Evolutionary conservation across 2,797 vertebrate genomes (phyloP).

Genomic region (Halcyon chelicuti): DNA sequence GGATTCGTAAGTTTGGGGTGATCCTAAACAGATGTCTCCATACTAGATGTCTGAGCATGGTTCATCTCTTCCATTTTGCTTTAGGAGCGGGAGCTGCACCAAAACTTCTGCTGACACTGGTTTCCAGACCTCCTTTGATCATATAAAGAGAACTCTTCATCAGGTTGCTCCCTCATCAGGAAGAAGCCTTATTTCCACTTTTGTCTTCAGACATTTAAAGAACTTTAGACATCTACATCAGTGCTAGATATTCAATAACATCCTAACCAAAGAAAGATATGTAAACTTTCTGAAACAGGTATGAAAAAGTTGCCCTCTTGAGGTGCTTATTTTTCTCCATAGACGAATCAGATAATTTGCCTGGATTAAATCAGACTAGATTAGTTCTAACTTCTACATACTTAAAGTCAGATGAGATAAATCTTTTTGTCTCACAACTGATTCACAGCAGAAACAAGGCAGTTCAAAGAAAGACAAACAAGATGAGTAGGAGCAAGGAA

Average conservation of each 20-base stretch:
- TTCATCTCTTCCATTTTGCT: background rate
- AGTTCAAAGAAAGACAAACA: slow-evolving; percentile 45
- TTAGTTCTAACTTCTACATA: background rate
- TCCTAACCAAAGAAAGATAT: background rate
- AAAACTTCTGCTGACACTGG: background rate
- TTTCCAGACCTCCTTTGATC: background rate
- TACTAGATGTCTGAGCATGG: background rate
- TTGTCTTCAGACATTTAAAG: background rate
- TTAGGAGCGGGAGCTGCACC: background rate
- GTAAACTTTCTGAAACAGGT: background rate
- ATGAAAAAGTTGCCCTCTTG: background rate
- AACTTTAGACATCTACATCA: background rate
- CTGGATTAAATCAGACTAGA: background rate
- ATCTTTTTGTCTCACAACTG: background rate
- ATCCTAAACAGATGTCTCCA: background rate
- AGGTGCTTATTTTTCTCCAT: background rate
- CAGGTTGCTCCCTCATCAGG: background rate
- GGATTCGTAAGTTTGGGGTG: background rate
- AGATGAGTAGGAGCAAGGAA: background rate
- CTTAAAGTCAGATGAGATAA: slow-evolving; percentile 19
- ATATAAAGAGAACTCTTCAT: background rate
- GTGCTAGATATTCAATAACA: background rate
- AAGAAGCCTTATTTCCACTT: background rate
- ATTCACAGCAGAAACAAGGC: slow-evolving; percentile 1
- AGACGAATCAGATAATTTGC: background rate